These are phyloP conservation scores for Epicampocera succincta DNA, from an alignment of 2,888 invertebrate genomes.

Conservation along the genomic window DNA sequence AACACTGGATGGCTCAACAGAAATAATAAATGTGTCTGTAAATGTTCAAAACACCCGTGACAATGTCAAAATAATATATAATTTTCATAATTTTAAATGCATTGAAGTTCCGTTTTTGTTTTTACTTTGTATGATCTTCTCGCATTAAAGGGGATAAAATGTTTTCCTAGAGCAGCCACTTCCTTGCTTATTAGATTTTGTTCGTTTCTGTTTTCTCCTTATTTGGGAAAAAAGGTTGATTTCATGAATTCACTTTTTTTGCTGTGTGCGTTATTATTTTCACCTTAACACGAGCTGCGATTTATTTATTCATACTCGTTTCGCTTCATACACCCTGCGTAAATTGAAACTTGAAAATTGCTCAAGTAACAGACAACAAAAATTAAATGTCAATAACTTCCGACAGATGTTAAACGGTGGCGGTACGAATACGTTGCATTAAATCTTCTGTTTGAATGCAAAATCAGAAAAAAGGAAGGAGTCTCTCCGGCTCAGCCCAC, in stretches of 20 bases:
- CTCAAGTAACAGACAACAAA: conserved; percentile 47
- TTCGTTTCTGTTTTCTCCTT: conserved; percentile 28
- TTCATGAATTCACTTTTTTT: conserved; percentile 52
- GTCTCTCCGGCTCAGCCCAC: conserved; percentile 54
- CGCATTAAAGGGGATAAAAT: conserved; percentile 25
- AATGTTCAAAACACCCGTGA: conserved; percentile 69
- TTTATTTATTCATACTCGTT: conserved; percentile 45
- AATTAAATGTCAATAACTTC: conserved; percentile 66
- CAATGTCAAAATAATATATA: conserved; percentile 70
- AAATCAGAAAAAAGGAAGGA: conserved; percentile 41
- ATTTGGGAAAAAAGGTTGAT: conserved; percentile 56
- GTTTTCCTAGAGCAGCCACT: conserved; percentile 51
- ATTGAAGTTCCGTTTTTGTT: conserved; percentile 17
- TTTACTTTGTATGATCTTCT: background rate
- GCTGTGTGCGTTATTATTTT: conserved; percentile 42
- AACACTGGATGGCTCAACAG: conserved; percentile 63
- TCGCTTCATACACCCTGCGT: conserved; percentile 36
- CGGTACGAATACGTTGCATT: conserved; percentile 13
- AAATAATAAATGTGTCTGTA: conserved; percentile 67
- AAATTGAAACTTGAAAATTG: conserved; percentile 53
- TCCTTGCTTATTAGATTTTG: conserved; percentile 34
- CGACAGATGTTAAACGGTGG: conserved; percentile 67
- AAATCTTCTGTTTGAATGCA: conserved; percentile 47
- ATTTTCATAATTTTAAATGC: conserved; percentile 65
- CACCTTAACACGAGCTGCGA: conserved; percentile 65